Evolutionary conservation across 2,113 vertebrate species (phyloP).

Genomic region (Oenanthe oenanthe): DNA sequence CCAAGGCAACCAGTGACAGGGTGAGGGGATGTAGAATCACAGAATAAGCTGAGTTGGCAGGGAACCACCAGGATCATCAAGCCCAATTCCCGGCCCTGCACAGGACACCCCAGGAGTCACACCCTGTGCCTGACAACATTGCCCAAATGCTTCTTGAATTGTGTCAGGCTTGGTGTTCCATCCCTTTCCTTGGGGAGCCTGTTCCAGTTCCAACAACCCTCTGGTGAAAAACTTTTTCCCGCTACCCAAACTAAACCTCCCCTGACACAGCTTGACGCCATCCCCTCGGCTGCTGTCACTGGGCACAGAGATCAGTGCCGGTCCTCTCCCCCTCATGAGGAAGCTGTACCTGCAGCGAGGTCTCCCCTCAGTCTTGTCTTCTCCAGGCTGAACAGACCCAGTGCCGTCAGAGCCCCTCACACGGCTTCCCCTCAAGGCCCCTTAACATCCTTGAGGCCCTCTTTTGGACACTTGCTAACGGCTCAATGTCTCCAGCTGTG

Average conservation of each 20-base stretch:
- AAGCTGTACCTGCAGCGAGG: rapidly evolving
- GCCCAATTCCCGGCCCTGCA: background rate
- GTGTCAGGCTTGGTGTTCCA: background rate
- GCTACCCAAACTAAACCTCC: background rate
- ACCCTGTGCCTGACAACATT: background rate
- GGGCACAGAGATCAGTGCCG: background rate
- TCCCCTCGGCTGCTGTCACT: background rate
- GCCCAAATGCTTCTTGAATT: background rate
- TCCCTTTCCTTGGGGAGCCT: background rate
- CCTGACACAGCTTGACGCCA: background rate
- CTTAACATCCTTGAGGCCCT: too few relatives aligned
- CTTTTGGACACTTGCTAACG: background rate
- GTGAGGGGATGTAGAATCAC: background rate
- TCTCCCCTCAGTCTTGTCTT: background rate
- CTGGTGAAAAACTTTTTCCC: background rate
- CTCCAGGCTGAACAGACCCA: background rate
- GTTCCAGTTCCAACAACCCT: background rate
- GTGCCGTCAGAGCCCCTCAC: background rate
- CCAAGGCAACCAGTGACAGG: background rate
- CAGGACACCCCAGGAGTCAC: background rate
- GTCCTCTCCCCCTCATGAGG: rapidly evolving
- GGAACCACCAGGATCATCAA: background rate
- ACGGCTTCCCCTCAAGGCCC: rapidly evolving
- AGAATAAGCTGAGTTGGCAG: background rate
- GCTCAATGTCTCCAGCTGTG: background rate